Evolutionary conservation across 2,113 vertebrate genomes (phyloP).

Genomic region (Oryzias javanicus): DNA sequence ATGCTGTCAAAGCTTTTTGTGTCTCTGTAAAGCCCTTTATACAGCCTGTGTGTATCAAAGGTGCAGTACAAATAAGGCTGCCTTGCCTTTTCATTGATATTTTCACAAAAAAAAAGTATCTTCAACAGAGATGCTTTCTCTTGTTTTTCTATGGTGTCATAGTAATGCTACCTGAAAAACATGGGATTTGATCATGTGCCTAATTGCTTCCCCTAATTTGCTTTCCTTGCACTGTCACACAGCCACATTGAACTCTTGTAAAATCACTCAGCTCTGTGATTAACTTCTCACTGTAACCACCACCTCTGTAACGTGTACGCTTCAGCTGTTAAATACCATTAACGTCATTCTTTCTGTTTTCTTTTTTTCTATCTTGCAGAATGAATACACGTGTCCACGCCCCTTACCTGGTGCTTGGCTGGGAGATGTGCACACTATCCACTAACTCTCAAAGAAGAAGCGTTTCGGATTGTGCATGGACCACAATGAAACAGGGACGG

Average conservation of each 20-base stretch:
- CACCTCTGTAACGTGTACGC: slow-evolving; percentile 23
- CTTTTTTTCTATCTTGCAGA: slow-evolving; percentile 59
- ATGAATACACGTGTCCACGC: slow-evolving; percentile 78
- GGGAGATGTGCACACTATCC: slow-evolving; percentile 75
- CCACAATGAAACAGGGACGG: slow-evolving; percentile 12
- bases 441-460: slow-evolving; percentile 51
- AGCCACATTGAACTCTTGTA: slow-evolving; percentile 55
- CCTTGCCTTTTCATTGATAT: too few species aligned
- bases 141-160: slow-evolving; percentile 26
- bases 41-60: too few species aligned
- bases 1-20: too few species aligned
- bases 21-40: too few species aligned
- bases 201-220: slow-evolving; percentile 64
- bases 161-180: slow-evolving; percentile 10
- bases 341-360: slow-evolving; percentile 17
- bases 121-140: slow-evolving; percentile 9
- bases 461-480: slow-evolving; percentile 22
- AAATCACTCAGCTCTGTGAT: slow-evolving; percentile 59
- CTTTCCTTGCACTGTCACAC: slow-evolving; percentile 52
- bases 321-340: slow-evolving; percentile 35
- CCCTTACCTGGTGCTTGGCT: slow-evolving; percentile 79
- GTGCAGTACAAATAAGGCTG: too few species aligned
- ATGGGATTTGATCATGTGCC: slow-evolving; percentile 52
- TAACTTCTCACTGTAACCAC: slow-evolving; percentile 59
- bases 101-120: too few species aligned